Base-by-base conservation (phyloP, 2,888 invertebrate genomes). In the Acleris sparsana region DNA sequence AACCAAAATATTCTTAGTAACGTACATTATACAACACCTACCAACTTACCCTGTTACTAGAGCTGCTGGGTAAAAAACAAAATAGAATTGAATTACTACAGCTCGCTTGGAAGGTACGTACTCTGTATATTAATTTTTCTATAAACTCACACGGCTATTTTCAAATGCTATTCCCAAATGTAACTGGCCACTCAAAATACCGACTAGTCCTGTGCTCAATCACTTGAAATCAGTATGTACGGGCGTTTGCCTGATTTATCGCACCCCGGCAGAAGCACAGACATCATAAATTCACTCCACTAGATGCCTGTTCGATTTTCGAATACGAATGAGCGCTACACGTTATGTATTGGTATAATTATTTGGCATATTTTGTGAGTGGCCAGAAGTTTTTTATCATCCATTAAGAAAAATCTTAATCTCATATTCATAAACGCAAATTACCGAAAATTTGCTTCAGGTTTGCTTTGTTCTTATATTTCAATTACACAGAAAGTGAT, bases 251-350 rank as follows among this genome's bases (percentile, higher is more conserved):
- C 74, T 79, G 80, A 84, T 78, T 83, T 80, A 84, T 78, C 63
- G 75, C 71, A 57, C 70, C 72, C 74, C 70, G 78, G 81, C 83
- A 84, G 82, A 80, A 81, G 83, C 80, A 78, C 79, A 75, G 78
- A 76, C 76, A 80, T 82, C 85, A 85, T 87, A 87, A 85, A 87
- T 87, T 82, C 72, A 72, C 81, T 79, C 77, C 80, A 78, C 73
- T 80, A 80, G 81, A 78, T 80, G 76, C 78, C 75, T 77, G 80
- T 80, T 83, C 83, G 82, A 83, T 78, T 77, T 77, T 62, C 76
- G 84, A 82, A 86, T 84, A 81, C 83, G 79, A 80, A 86, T 83
- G 82, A 73, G 71, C 62, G 22, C 43, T 44, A 46, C 22, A 39
- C 25, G 25, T 51, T 55, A 57, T 43, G 29, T 52, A 29, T 44